These are phyloP conservation scores for Gryon sp. DNA, from an alignment of 1,140 invertebrate species.

Conservation along the genomic window DNA sequence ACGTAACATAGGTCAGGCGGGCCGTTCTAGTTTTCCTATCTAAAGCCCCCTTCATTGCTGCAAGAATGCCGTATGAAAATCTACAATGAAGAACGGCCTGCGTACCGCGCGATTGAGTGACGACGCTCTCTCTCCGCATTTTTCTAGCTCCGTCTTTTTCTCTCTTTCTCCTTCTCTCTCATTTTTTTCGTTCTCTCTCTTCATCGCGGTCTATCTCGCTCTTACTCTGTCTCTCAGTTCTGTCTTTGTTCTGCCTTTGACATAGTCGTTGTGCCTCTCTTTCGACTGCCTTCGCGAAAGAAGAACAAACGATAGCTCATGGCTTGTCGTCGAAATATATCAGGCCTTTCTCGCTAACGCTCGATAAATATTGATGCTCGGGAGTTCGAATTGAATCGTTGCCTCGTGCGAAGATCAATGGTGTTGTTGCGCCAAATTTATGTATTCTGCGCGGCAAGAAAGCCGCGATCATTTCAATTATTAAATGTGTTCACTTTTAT, in stretches of 20 bases:
- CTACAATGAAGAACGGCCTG: constrained; percentile 61
- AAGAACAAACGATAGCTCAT: constrained; percentile 51
- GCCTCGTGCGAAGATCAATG: constrained; percentile 45
- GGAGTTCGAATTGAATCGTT: constrained; percentile 63
- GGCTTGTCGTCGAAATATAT: constrained; percentile 63
- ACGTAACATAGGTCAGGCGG: constrained; percentile 69
- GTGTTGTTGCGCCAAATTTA: constrained; percentile 48
- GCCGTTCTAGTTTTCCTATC: constrained; percentile 65
- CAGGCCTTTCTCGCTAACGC: constrained; percentile 53
- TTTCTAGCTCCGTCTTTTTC: too few relatives aligned
- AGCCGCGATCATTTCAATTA: constrained; percentile 1
- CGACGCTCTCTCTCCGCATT: constrained; percentile 20
- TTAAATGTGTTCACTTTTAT: not conserved
- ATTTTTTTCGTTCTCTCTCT: too few relatives aligned
- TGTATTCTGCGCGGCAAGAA: constrained; percentile 22
- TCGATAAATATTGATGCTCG: constrained; percentile 63
- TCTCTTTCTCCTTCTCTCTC: too few relatives aligned
- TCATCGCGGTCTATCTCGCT: too few relatives aligned
- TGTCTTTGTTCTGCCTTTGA: not conserved
- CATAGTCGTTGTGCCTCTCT: too few relatives aligned
- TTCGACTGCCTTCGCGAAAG: constrained; percentile 17
- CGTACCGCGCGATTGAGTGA: constrained; percentile 37
- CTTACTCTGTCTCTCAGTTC: not conserved
- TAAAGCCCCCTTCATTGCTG: constrained; percentile 62
- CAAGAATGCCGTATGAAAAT: constrained; percentile 63